Evolutionary conservation across 2,113 vertebrate species (phyloP).

Genomic region (Lagopus leucura): DNA sequence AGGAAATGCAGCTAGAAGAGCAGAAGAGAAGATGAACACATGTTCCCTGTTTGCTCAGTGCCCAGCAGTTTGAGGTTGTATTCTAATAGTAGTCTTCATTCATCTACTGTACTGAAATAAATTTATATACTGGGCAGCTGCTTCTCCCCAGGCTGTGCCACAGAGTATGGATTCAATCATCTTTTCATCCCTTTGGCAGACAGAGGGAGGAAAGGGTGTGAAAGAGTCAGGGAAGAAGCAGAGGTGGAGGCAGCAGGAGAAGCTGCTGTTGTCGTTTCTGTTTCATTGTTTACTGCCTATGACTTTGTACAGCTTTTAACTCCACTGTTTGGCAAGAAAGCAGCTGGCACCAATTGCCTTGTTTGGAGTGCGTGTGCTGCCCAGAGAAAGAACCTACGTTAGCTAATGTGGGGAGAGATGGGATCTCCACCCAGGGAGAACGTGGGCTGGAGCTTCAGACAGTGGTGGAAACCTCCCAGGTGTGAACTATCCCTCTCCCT

Average conservation of each 20-base stretch:
- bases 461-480: not conserved
- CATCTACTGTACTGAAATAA: not conserved
- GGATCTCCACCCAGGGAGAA: not conserved
- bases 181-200: slow-evolving; percentile 20
- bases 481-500: not conserved
- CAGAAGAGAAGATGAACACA: not conserved
- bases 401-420: slow-evolving; percentile 11
- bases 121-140: not conserved
- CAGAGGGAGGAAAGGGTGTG: not conserved
- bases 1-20: not conserved
- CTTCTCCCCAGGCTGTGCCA: slow-evolving; percentile 35
- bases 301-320: slow-evolving; percentile 68
- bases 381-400: slow-evolving; percentile 8
- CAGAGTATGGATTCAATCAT: not conserved
- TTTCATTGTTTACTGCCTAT: slow-evolving; percentile 58
- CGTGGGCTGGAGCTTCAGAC: not conserved
- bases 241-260: slow-evolving; percentile 31
- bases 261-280: slow-evolving; percentile 45
- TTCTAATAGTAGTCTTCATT: not conserved
- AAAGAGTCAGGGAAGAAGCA: not conserved
- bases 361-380: slow-evolving; percentile 25
- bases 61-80: not conserved
- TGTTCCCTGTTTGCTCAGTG: not conserved
- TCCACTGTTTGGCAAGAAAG: slow-evolving; percentile 56
- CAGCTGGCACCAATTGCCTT: slow-evolving; percentile 48